phyloP scores from a whole-genome alignment of 92 coral and sea anemone genomes.

The Bergia sp. region DNA sequence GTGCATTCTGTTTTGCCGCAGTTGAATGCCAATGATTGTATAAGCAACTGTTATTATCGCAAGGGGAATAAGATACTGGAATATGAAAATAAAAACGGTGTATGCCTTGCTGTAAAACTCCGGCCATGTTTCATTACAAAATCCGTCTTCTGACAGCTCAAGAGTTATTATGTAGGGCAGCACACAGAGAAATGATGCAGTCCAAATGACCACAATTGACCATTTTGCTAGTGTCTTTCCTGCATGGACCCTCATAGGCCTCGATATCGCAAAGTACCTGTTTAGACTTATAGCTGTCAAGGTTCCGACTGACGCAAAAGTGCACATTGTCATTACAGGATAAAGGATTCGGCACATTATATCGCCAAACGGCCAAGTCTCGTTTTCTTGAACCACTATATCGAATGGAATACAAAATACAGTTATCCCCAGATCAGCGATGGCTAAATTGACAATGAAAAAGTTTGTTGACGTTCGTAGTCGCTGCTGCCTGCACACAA shows the following conservation, averaged over 20 bases:
- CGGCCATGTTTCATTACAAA: conserved; percentile 81
- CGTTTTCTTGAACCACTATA: conserved; percentile 74
- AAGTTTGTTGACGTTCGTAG: conserved; percentile 88
- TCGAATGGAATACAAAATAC: conserved; percentile 84
- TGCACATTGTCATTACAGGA: conserved; percentile 85
- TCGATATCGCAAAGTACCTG: conserved; percentile 72
- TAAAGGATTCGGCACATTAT: conserved; percentile 73
- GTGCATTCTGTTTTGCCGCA: conserved; percentile 67
- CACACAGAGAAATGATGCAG: conserved; percentile 58
- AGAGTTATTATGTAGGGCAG: conserved; percentile 69
- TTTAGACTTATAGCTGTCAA: conserved; percentile 83
- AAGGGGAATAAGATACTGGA: conserved; percentile 81
- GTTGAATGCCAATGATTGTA: conserved; percentile 65
- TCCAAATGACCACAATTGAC: conserved; percentile 67
- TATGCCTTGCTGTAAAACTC: conserved; percentile 60
- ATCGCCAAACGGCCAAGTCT: conserved; percentile 85
- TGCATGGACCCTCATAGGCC: conserved; percentile 75
- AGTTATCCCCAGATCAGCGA: conserved; percentile 81
- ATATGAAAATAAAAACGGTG: conserved; percentile 73
- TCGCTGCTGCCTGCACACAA: conserved; percentile 76
- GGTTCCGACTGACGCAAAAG: conserved; percentile 88
- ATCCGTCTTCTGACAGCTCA: conserved; percentile 54
- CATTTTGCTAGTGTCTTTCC: conserved; percentile 71
- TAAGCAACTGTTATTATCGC: conserved; percentile 77
- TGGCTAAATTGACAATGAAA: conserved; percentile 77